phyloP scores from a whole-genome alignment of 64 coral and sea anemone genomes.

The Montipora foliosa region DNA sequence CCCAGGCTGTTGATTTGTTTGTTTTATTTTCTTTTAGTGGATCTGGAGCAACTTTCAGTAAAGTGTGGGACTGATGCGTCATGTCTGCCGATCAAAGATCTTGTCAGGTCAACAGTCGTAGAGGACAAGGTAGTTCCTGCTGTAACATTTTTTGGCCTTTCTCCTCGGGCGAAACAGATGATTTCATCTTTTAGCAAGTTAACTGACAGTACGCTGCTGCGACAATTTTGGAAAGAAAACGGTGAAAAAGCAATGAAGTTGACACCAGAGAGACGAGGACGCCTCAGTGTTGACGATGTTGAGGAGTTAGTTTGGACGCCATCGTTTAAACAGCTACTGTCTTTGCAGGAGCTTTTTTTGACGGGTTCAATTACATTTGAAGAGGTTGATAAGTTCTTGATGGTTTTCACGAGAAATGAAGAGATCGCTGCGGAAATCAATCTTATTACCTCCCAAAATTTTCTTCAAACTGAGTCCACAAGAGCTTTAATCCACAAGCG shows the following conservation, averaged over 20 bases:
- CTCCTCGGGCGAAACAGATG: conserved; percentile 24
- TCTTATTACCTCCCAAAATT: neutral
- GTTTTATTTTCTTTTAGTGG: conserved; percentile 6
- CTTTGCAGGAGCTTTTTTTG: conserved; percentile 4
- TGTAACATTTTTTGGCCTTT: conserved; percentile 53
- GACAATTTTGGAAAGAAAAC: conserved; percentile 53
- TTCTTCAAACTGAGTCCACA: too few species aligned
- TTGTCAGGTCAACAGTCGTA: neutral
- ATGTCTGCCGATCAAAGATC: neutral
- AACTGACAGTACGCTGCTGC: conserved; percentile 27
- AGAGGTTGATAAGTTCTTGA: conserved; percentile 62
- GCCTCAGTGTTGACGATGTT: conserved; percentile 43
- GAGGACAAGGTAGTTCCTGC: neutral
- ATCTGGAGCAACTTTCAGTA: conserved; percentile 4
- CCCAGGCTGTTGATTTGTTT: neutral
- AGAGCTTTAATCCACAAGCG: neutral
- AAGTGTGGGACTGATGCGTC: neutral
- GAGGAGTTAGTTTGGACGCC: conserved; percentile 39
- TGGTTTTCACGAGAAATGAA: conserved; percentile 5
- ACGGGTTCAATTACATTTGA: conserved; percentile 35
- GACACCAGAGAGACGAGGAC: neutral
- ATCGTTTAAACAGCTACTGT: conserved; percentile 16
- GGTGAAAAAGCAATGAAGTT: conserved; percentile 24
- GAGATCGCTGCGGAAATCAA: conserved; percentile 21
- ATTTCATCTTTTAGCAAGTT: neutral